Percentiles rank a stretch among this genome's conserved stretches.
Evolutionary conservation across 2,797 vertebrate genomes (phyloP).

Genomic region (Podargus strigoides): DNA sequence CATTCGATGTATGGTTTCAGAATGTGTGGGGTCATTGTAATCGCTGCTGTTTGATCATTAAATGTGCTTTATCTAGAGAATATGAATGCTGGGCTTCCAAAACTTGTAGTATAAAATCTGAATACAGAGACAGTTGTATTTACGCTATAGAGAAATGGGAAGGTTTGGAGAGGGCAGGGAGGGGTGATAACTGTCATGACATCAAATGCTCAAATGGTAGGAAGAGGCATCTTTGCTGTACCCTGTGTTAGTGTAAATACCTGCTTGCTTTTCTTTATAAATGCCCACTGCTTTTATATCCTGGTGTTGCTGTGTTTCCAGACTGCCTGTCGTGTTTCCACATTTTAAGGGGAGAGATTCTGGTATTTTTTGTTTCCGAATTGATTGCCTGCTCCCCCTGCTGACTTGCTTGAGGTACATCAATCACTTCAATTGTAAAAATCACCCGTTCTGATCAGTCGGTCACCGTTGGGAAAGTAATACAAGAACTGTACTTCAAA

Average conservation of each 20-base stretch:
- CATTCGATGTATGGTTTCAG: neutral
- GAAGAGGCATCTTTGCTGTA: neutral
- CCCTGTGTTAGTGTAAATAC: neutral
- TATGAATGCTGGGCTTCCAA: neutral
- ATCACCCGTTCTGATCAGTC: neutral
- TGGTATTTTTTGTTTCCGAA: neutral
- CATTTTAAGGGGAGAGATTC: neutral
- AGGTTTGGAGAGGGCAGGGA: neutral
- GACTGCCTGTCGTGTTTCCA: neutral
- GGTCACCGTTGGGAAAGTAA: neutral
- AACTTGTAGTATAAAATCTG: neutral
- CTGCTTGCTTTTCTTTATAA: neutral
- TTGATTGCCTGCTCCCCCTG: constrained; percentile 50
- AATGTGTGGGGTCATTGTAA: neutral
- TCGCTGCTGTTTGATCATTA: neutral
- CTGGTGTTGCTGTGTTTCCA: neutral
- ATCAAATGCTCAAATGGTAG: neutral
- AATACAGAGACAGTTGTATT: neutral
- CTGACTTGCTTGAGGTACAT: constrained; percentile 17
- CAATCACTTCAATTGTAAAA: neutral
- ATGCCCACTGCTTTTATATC: neutral
- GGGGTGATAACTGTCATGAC: neutral
- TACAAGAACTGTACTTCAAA: neutral
- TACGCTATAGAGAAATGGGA: neutral
- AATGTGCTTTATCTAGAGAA: neutral